Evolutionary conservation across 2,888 invertebrate genomes (phyloP).

Genomic region (Cylindroiulus punctatus): DNA sequence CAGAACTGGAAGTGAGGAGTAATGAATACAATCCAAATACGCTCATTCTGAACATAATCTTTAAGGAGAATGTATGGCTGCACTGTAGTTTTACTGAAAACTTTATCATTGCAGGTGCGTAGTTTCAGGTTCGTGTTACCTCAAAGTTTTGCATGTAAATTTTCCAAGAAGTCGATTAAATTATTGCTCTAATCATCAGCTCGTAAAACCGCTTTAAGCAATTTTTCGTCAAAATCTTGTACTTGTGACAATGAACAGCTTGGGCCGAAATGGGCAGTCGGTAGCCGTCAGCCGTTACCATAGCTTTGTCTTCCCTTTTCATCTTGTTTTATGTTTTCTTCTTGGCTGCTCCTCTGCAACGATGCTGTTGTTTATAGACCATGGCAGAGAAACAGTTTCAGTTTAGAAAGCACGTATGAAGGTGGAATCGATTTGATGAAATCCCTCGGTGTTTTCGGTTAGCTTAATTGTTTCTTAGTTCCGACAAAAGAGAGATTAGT

Average conservation of each 20-base stretch:
- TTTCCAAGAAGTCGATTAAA: no score
- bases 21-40: no score
- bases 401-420: neutral
- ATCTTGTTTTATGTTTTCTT: conserved; percentile 14
- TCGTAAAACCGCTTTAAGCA: neutral
- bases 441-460: neutral
- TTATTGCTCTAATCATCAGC: neutral
- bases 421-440: conserved; percentile 12
- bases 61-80: no score
- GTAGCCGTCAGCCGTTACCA: neutral
- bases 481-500: neutral
- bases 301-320: neutral
- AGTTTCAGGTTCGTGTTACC: no score
- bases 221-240: neutral
- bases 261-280: neutral
- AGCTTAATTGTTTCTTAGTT: conserved; percentile 14
- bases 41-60: no score
- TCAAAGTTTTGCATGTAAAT: no score
- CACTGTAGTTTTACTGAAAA: no score
- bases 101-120: no score
- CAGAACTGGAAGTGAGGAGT: no score
- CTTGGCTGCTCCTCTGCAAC: neutral
- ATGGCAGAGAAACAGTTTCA: neutral
- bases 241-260: neutral
- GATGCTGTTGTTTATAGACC: conserved; percentile 3